Evolutionary conservation across 2,113 vertebrate genomes (phyloP), one percentile per base, ranked within the genome.

Genomic region (Phocoena phocoena): DNA sequence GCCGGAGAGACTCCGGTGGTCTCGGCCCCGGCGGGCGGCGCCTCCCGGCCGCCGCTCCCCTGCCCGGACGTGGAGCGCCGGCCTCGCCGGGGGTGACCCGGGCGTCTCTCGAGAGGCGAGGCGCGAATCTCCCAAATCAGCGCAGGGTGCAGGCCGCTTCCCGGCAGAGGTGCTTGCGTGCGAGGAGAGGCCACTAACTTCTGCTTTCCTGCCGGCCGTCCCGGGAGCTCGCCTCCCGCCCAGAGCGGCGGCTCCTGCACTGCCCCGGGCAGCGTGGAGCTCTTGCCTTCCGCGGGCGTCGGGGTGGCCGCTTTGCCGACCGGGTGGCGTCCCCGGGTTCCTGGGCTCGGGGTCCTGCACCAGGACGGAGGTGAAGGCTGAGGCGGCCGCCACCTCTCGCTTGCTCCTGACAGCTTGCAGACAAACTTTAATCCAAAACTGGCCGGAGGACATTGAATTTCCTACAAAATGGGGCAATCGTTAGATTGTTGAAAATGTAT

Each of bases 391-490:
- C 77, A 1, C 79, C 33, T 85, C 80, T 83, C 21, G 47, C 84
- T 25, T 13, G 83, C 76, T 38, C 76, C 4, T 60, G 92, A 95
- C 96, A 95, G 93, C 79, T 87, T 74, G 74, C n/a, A 12, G 95
- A 58, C 74, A 93, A 94, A 97, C 91, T 95, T 96, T 31, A 25
- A 11, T 14, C 20, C 79, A 11, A 0, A 87, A 80, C 74, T 33
- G 91, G 21, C 36, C 33, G 47, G 62, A n/a, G 33, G 80, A 87
- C 86, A 38, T 23, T 12, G 38, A 65, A 60, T 60, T 76, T 93
- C 58, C 44, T 23, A 23, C 55, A 50, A 88, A 38, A 20, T 21
- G 68, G 71, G 41, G 58, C 62, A 31, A 4, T 60, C 80, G 2
- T 93, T 60, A 68, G 68, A 55, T 17, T 44, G 89, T 74, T 28